Evolutionary conservation across 1,140 invertebrate genomes (phyloP).

Genomic region (Brachionus sp.): DNA sequence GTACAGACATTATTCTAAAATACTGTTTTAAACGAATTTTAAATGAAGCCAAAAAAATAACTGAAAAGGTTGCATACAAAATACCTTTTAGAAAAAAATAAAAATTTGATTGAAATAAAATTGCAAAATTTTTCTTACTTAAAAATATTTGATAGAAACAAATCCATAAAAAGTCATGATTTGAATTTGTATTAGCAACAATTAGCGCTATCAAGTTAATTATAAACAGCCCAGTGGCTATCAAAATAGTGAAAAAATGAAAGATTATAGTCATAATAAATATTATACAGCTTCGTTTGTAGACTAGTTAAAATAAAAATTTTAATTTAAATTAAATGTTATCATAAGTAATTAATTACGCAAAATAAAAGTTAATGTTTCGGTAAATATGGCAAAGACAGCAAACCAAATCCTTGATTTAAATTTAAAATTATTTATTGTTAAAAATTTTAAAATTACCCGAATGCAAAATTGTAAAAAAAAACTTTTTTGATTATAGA

Average conservation of each 20-base stretch:
- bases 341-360: background rate
- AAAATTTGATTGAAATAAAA: background rate
- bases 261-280: constrained; percentile 4
- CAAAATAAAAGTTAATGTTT: background rate
- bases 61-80: background rate
- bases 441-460: background rate
- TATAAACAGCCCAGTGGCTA: background rate
- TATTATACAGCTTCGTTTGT: background rate
- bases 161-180: background rate
- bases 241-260: background rate
- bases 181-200: background rate
- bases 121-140: background rate
- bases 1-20: background rate
- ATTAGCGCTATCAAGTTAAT: background rate
- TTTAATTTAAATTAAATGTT: background rate
- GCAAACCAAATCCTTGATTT: background rate
- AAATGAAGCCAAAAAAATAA: background rate
- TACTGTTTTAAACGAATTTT: background rate
- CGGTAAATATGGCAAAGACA: background rate
- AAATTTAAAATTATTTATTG: background rate
- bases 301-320: background rate
- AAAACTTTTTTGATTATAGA: background rate
- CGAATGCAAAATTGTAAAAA: background rate
- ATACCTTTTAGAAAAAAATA: background rate
- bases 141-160: background rate